Conservation (phyloP, 2,888 invertebrate species). For the Isoperla grammatica region DNA sequence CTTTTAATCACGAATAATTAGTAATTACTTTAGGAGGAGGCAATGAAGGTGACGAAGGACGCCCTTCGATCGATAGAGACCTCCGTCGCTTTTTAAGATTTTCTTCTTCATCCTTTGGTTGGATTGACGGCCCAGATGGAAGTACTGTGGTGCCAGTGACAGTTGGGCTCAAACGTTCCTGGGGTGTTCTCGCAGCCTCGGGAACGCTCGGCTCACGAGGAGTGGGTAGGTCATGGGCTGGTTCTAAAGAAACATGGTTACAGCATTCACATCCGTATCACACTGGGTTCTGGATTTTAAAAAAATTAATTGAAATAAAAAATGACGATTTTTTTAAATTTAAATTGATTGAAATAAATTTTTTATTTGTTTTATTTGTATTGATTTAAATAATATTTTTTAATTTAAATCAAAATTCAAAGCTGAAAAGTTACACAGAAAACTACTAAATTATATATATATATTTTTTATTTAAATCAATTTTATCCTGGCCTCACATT, state of each 20-base stretch:
- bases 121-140: not conserved
- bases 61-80: slow-evolving; percentile 7
- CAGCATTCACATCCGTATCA: slow-evolving; percentile 17
- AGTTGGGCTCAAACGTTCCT: not conserved
- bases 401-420: too few relatives aligned
- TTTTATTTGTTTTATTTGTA: too few relatives aligned
- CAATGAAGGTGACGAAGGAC: slow-evolving; percentile 16
- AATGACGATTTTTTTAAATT: too few relatives aligned
- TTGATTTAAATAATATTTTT: too few relatives aligned
- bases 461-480: too few relatives aligned
- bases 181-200: slow-evolving; percentile 17
- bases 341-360: too few relatives aligned
- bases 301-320: too few relatives aligned
- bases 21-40: slow-evolving; percentile 20
- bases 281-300: not conserved
- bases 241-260: slow-evolving; percentile 31
- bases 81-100: slow-evolving; percentile 9
- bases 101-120: slow-evolving; percentile 17
- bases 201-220: slow-evolving; percentile 26
- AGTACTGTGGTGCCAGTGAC: not conserved
- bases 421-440: too few relatives aligned
- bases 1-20: too few relatives aligned
- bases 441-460: too few relatives aligned
- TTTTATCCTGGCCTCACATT: too few relatives aligned
- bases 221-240: slow-evolving; percentile 32